Evolutionary conservation across 2,888 invertebrate species (phyloP), one percentile per base, ranked within the genome.

Genomic region (Venustoraphidia nigricollis): DNA sequence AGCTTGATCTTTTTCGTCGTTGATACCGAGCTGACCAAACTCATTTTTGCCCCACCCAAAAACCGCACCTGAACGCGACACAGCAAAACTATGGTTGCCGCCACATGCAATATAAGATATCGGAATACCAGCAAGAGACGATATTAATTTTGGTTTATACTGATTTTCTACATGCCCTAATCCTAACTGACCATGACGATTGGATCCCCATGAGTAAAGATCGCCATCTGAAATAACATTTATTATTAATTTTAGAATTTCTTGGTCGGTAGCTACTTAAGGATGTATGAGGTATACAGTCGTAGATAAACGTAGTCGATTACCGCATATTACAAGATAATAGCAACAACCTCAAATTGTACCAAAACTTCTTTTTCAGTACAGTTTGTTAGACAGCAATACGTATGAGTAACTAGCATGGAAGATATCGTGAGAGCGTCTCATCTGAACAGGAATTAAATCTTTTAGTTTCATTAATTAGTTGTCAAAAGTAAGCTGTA

Each of bases 31-130:
- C 61, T 92, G 92, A 0, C 92, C 91, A 58, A 77, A 77, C 40
- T 74, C 73, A 63, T 92, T 92, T 66, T 82, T 86, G 46, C 92
- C 92, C 87, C 90, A 92, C 27, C 86, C 87, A 66, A 81, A 92
- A 2, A 91, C 84, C 38, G 87, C 84, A 52, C 90, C 88, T 51
- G 80, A 79, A 60, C 76, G 76, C 39, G 89, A 82, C 55, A 91
- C 72, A 10, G 76, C 81, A 68, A 89, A 83, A 46, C 83, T 81
- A 60, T 91, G 90, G 66, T 83, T 77, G 51, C 81, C 83, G 37
- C 92, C 92, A 59, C 88, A 87, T 8, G 83, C 76, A 52, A 92
- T 81, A 58, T 78, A 75, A 13, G 83, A 78, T 55, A 90, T 77
- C 5, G 92, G 92, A 54, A 92, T 74, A 27, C 86, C 86, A 42